phyloP scores from a whole-genome alignment of 2,113 vertebrate genomes.

The Leucoraja erinaceus region DNA sequence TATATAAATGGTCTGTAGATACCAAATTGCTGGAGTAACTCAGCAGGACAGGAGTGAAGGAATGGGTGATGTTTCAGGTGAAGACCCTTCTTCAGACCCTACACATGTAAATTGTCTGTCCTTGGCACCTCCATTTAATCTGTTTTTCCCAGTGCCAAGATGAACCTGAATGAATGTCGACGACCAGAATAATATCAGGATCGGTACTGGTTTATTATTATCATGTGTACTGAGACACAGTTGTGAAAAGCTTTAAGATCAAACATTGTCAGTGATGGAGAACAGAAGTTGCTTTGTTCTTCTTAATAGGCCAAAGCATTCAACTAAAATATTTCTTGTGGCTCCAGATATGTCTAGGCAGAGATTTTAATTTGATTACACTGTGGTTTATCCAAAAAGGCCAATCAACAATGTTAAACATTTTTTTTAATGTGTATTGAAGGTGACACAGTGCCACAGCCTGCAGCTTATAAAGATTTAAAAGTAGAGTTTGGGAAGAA shows the following conservation, averaged over 20 bases:
- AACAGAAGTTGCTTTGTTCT: background rate
- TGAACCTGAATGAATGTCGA: background rate
- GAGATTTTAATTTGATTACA: slow-evolving; percentile 8
- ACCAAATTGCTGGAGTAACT: too few species aligned
- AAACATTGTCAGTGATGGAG: background rate
- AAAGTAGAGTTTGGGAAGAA: slow-evolving; percentile 20
- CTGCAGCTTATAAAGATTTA: background rate
- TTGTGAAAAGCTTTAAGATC: background rate
- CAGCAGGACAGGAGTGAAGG: too few species aligned
- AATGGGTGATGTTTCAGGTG: too few species aligned
- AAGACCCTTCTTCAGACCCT: too few species aligned
- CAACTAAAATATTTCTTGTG: background rate
- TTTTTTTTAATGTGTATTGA: background rate
- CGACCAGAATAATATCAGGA: too few species aligned
- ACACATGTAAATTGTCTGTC: background rate
- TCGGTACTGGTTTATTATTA: too few species aligned
- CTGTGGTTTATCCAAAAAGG: background rate
- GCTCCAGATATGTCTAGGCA: background rate
- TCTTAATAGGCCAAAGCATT: background rate
- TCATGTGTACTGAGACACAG: too few species aligned
- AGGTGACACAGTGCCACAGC: slow-evolving; percentile 1
- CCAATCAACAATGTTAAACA: background rate
- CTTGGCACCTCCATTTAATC: background rate
- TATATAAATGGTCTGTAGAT: background rate
- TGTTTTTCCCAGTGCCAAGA: background rate